phyloP scores from a whole-genome alignment of 2,888 invertebrate species.

The Chrysotoxum bicinctum region DNA sequence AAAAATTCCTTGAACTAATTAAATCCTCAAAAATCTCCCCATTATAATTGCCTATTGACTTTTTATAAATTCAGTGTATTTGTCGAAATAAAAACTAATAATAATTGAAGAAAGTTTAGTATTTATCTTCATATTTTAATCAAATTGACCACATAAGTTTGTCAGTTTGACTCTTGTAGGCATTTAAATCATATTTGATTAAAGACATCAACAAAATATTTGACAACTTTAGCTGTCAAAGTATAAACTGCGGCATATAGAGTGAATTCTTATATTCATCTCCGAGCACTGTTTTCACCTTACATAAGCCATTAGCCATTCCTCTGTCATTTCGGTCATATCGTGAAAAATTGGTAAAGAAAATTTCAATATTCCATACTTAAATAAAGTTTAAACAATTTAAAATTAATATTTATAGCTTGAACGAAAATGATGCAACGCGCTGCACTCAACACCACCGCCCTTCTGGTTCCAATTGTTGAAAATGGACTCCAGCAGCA shows the following conservation, averaged over 20 bases:
- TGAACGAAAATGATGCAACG: constrained; percentile 78
- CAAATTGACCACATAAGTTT: not conserved
- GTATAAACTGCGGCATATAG: not conserved
- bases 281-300: constrained; percentile 54
- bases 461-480: constrained; percentile 77
- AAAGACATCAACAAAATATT: not conserved
- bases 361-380: constrained; percentile 37
- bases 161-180: not conserved
- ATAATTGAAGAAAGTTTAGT: not conserved
- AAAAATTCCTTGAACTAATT: not conserved
- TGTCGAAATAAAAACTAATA: too few species aligned
- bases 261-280: constrained; percentile 16
- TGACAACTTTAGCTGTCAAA: constrained; percentile 22
- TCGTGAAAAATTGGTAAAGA: constrained; percentile 68
- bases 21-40: not conserved
- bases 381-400: constrained; percentile 12
- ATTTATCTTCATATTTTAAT: not conserved
- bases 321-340: constrained; percentile 66
- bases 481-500: constrained; percentile 84
- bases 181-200: not conserved
- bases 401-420: constrained; percentile 35
- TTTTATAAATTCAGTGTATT: not conserved
- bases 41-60: not conserved
- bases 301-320: constrained; percentile 72
- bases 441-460: constrained; percentile 73